Evolutionary conservation across 2,797 vertebrate genomes (phyloP).

Genomic region (Catharus ustulatus): DNA sequence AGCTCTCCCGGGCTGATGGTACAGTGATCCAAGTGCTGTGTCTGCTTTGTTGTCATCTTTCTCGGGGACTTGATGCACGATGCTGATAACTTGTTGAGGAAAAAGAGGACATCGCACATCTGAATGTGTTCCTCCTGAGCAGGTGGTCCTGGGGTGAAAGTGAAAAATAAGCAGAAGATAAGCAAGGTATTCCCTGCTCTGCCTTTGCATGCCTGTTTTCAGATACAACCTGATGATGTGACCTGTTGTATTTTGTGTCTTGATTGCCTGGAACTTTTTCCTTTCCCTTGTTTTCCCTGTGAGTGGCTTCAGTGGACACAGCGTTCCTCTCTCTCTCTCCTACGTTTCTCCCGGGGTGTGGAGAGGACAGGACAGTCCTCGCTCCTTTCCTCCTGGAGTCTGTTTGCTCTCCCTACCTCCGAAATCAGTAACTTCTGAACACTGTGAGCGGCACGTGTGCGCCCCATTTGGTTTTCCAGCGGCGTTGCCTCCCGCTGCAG

Average conservation of each 20-base stretch:
- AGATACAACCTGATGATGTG: neutral
- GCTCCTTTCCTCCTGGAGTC: neutral
- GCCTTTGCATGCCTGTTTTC: neutral
- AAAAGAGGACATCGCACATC: rapidly evolving
- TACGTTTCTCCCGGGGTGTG: rapidly evolving
- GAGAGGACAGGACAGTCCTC: too few species aligned
- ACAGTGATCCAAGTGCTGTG: rapidly evolving
- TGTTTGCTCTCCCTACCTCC: neutral
- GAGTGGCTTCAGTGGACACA: neutral
- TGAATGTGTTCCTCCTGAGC: neutral
- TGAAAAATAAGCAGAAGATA: neutral
- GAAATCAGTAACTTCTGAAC: neutral
- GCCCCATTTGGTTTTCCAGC: neutral
- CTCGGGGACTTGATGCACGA: rapidly evolving
- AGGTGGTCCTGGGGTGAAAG: neutral
- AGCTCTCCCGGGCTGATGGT: rapidly evolving
- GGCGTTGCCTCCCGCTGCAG: neutral
- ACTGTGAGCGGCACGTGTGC: neutral
- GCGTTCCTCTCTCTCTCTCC: too few species aligned
- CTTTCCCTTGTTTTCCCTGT: rapidly evolving
- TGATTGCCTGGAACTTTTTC: neutral
- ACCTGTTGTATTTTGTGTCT: neutral
- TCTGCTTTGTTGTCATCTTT: neutral
- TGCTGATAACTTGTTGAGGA: neutral
- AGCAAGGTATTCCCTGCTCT: neutral